phyloP scores from a whole-genome alignment of 2,888 invertebrate genomes.

The Idaea straminata region DNA sequence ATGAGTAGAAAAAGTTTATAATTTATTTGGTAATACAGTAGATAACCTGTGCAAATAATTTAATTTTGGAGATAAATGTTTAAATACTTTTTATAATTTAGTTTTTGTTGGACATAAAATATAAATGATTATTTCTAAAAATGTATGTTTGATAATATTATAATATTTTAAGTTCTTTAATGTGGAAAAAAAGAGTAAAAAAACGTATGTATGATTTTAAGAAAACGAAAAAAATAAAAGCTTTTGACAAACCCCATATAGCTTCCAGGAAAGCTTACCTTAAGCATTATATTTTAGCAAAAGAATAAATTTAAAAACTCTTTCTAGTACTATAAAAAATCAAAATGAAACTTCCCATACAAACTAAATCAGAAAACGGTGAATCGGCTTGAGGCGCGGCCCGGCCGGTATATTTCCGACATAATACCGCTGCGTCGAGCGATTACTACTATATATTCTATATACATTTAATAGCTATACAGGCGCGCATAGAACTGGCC shows the following conservation, averaged over 20 bases:
- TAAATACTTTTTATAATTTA: not conserved
- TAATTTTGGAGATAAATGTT: not conserved
- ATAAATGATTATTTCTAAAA: not conserved
- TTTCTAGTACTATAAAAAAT: conserved; percentile 68
- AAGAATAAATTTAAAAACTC: conserved; percentile 65
- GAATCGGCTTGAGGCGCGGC: conserved; percentile 74
- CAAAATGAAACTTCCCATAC: conserved; percentile 75
- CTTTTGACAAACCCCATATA: conserved; percentile 56
- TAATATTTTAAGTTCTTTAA: not conserved
- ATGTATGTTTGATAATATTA: not conserved
- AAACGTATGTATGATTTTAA: conserved; percentile 16
- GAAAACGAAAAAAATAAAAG: conserved; percentile 45
- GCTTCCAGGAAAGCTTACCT: conserved; percentile 68
- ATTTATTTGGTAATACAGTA: not conserved
- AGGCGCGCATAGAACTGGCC: conserved; percentile 81
- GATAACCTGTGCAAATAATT: not conserved
- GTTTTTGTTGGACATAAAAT: not conserved
- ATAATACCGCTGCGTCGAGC: conserved; percentile 81
- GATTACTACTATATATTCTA: conserved; percentile 81
- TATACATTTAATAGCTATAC: conserved; percentile 81
- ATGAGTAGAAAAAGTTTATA: not conserved
- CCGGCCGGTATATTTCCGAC: conserved; percentile 80
- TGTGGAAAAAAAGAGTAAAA: conserved; percentile 1
- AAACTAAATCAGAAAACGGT: conserved; percentile 75
- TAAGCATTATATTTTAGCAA: conserved; percentile 69